Evolutionary conservation across 2,113 vertebrate species (phyloP), one percentile per base, ranked within the genome.

Genomic region (Nesospiza acunhae): DNA sequence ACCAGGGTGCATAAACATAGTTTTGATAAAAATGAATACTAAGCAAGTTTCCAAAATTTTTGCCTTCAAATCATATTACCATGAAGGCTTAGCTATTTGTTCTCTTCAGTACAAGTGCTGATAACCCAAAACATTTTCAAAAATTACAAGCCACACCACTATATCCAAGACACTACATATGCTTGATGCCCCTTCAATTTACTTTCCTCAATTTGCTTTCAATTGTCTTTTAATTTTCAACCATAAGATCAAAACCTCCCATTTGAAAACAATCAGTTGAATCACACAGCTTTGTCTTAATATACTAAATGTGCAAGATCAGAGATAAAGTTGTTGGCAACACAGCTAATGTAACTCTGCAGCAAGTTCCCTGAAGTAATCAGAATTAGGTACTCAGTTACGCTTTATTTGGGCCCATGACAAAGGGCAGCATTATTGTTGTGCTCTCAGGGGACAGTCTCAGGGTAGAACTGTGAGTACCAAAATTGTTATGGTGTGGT

Each of bases 171-270:
- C 15, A 35, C 47, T 67, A 67, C 60, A 90, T 39, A 75, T 53
- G 37, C 59, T 87, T 67, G 17, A 67, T 56, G 80, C 30, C 73
- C 83, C 76, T 94, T 90, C 82, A 81, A 94, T 93, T 93, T 89
- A 88, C 79, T 58, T 70, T 70, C 73, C 87, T 87, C 90, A 84
- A 81, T 96, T 95, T 94, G 60, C 52, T 81, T 94, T 91, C 87
- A 88, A 94, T 85, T 94, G 89, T 67, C 75, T 90, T 93, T 95
- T 77, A 77, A 87, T 86, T 95, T 95, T 95, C 90, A 96, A 89
- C 37, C 15, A 9, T 14, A 74, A 87, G 83, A 94, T 88, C 90
- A 92, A 96, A 92, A 88, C 88, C 73, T 94, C 83, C 73, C 60
- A 92, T 93, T 90, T 84, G 88, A 95, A 90, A 93, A 92, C 88